Evolutionary conservation across 2,797 vertebrate species (phyloP).

Genomic region (Alectoris magna): DNA sequence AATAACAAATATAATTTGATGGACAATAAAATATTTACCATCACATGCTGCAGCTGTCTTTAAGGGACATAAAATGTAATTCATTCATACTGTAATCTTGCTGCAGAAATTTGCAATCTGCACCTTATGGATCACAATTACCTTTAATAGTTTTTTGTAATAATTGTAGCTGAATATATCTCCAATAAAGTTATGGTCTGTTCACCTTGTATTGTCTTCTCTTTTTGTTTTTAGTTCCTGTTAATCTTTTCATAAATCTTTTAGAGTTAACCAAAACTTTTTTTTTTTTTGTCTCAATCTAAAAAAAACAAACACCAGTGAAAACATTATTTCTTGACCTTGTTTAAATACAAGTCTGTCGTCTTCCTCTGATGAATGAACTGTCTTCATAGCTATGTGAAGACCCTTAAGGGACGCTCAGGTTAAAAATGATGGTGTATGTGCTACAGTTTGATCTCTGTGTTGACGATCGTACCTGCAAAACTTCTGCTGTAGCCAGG

Average conservation of each 20-base stretch:
- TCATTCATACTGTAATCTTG: constrained; percentile 83
- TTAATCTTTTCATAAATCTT: neutral
- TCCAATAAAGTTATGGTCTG: constrained; percentile 98
- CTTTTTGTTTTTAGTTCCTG: neutral
- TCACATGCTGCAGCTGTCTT: constrained; percentile 85
- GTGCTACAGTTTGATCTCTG: neutral
- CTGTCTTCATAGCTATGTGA: constrained; percentile 33
- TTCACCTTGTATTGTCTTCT: constrained; percentile 69
- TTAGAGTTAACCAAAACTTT: neutral
- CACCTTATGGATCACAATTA: constrained; percentile 94
- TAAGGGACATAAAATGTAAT: constrained; percentile 78
- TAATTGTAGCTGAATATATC: constrained; percentile 96
- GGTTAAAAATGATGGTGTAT: constrained; percentile 41
- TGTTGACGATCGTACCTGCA: constrained; percentile 28
- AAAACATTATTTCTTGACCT: constrained; percentile 37
- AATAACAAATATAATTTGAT: constrained; percentile 76
- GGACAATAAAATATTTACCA: constrained; percentile 81
- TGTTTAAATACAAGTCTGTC: constrained; percentile 44
- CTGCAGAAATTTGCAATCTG: constrained; percentile 90
- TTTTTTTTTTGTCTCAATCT: neutral
- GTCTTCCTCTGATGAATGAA: constrained; percentile 40
- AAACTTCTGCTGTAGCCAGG: neutral
- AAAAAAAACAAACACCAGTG: neutral
- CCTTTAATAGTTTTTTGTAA: constrained; percentile 86
- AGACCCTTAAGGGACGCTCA: constrained; percentile 30